These are phyloP conservation scores for Bicyclus anynana DNA, from an alignment of 1,140 invertebrate species.

Conservation along the genomic window DNA sequence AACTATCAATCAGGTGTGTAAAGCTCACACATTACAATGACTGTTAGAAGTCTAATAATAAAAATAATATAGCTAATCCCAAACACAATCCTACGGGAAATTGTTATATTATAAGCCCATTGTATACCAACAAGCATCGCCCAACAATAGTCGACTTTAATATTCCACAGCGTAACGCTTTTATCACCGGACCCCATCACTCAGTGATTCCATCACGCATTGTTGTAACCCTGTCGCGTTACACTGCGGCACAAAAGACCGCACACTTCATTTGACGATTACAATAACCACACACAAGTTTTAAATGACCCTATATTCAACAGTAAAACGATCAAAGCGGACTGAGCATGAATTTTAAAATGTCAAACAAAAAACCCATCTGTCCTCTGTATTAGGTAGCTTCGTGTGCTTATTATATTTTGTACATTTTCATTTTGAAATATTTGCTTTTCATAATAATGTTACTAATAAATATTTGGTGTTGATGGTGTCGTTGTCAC, in stretches of 20 bases:
- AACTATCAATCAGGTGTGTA: no score
- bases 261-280: conserved; percentile 38
- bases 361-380: conserved; percentile 2
- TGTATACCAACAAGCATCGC: conserved; percentile 22
- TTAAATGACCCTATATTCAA: conserved; percentile 5
- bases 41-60: background rate
- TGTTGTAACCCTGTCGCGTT: conserved; percentile 16
- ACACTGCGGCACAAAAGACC: conserved; percentile 22
- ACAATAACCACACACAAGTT: conserved; percentile 21
- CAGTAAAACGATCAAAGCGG: conserved; percentile 17
- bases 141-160: conserved; percentile 25
- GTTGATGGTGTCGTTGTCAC: no score
- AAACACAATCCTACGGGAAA: conserved; percentile 7
- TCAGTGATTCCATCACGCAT: conserved; percentile 21
- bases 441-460: no score
- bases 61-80: conserved; percentile 6
- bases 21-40: no score
- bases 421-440: no score
- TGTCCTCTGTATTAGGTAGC: no score
- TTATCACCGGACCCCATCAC: conserved; percentile 22
- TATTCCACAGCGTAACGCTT: conserved; percentile 24
- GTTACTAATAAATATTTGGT: no score
- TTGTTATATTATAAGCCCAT: conserved; percentile 6
- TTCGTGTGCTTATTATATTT: no score
- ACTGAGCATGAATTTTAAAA: conserved; percentile 8